phyloP scores from a whole-genome alignment of 2,888 invertebrate species.

The Lasioglossum calceatum region DNA sequence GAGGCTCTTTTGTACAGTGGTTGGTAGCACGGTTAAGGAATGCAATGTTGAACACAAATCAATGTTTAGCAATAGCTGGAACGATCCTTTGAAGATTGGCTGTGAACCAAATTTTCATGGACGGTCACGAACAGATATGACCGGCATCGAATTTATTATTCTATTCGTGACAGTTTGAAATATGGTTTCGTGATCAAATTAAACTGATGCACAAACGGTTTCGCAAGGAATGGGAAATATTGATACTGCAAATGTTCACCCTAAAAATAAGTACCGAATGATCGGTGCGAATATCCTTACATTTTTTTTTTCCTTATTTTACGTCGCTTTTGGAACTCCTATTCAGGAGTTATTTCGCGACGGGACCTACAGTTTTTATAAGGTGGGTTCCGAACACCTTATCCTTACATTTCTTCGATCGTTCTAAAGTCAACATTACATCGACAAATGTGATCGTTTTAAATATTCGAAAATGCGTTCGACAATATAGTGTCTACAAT shows the following conservation, averaged over 20 bases:
- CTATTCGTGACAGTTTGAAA: conserved; percentile 49
- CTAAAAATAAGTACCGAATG: background rate
- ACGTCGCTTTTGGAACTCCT: too few species aligned
- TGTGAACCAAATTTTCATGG: conserved; percentile 53
- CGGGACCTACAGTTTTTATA: too few species aligned
- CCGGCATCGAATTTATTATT: conserved; percentile 54
- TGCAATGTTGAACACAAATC: background rate
- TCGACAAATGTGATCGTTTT: background rate
- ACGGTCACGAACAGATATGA: conserved; percentile 47
- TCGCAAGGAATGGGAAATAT: conserved; percentile 22
- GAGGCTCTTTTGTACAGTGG: conserved; percentile 1
- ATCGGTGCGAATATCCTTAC: background rate
- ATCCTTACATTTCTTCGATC: background rate
- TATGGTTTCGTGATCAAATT: conserved; percentile 41
- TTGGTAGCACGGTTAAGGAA: background rate
- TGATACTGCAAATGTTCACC: background rate
- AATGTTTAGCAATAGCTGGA: conserved; percentile 31
- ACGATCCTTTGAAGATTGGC: conserved; percentile 45
- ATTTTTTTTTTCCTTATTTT: too few species aligned
- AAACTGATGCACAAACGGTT: conserved; percentile 29
- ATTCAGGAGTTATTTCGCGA: too few species aligned
- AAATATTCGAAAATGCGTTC: background rate
- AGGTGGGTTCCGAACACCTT: too few species aligned
- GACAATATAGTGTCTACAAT: background rate
- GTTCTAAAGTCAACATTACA: background rate